phyloP scores from a whole-genome alignment of 1,140 invertebrate species.

The Phortica variegata region DNA sequence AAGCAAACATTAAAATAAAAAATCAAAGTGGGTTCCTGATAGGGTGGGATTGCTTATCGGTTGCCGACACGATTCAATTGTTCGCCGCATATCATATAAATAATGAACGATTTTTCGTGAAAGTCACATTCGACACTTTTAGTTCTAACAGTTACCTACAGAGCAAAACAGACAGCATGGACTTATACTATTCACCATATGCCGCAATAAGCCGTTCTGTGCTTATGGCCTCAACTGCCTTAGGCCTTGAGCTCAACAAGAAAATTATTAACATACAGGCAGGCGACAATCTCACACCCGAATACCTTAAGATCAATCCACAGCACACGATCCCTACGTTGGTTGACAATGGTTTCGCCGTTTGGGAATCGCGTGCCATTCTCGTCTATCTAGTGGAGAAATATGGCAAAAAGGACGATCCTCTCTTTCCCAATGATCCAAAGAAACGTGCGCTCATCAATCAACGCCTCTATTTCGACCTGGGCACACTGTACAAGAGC shows the following conservation, averaged over 20 bases:
- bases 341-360: conserved; percentile 66
- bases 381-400: conserved; percentile 68
- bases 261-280: conserved; percentile 64
- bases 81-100: no score
- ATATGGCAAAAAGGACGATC: conserved; percentile 66
- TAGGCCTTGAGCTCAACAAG: conserved; percentile 72
- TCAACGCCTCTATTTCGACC: conserved; percentile 73
- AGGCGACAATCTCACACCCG: conserved; percentile 68
- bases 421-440: conserved; percentile 68
- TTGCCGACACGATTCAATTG: no score
- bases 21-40: no score
- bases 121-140: no score
- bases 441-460: conserved; percentile 70
- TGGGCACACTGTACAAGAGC: conserved; percentile 65
- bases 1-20: no score
- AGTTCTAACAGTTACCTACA: no score
- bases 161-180: conserved; percentile 26
- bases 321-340: conserved; percentile 68
- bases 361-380: conserved; percentile 73
- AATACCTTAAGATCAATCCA: conserved; percentile 66
- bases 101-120: no score
- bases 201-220: conserved; percentile 71
- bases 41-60: no score
- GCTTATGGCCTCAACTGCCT: conserved; percentile 65
- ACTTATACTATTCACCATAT: conserved; percentile 67